A percentile compares a stretch with the other conserved stretches of the same genome.
Conservation (phyloP, 2,888 invertebrate genomes). For the Plebejus anna region DNA sequence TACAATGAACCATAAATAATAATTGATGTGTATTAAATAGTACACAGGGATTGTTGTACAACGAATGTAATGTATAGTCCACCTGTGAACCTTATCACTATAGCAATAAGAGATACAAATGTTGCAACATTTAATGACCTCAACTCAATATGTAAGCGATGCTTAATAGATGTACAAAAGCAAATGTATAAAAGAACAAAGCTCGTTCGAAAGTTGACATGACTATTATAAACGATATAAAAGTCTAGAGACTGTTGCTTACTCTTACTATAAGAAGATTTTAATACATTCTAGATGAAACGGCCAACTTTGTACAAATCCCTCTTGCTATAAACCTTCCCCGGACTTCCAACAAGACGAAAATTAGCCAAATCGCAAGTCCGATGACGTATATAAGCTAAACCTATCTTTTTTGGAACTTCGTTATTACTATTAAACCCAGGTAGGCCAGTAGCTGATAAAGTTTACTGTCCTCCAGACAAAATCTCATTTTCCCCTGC, state of each 20-base stretch:
- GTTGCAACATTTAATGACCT: conserved; percentile 5
- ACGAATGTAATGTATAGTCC: conserved; percentile 1
- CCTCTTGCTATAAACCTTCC: too few species aligned
- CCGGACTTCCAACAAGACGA: too few species aligned
- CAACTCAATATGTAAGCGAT: not conserved
- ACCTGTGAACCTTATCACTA: not conserved
- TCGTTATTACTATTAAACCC: too few species aligned
- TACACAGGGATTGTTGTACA: conserved; percentile 14
- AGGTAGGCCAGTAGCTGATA: not conserved
- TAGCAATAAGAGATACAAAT: not conserved
- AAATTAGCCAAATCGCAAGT: too few species aligned
- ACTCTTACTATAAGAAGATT: not conserved
- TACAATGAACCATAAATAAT: conserved; percentile 26
- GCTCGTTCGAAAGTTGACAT: not conserved
- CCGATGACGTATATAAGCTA: too few species aligned
- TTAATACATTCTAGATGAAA: not conserved
- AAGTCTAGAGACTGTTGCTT: not conserved
- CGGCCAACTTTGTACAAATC: too few species aligned
- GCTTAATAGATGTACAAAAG: conserved; percentile 11
- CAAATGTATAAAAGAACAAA: not conserved
- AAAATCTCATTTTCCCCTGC: not conserved
- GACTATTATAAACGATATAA: not conserved
- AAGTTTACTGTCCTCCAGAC: not conserved
- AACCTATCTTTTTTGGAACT: too few species aligned
- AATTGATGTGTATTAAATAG: conserved; percentile 24